Evolutionary conservation across 2,113 vertebrate genomes (phyloP).

Genomic region (Rhodinocichla rosea): DNA sequence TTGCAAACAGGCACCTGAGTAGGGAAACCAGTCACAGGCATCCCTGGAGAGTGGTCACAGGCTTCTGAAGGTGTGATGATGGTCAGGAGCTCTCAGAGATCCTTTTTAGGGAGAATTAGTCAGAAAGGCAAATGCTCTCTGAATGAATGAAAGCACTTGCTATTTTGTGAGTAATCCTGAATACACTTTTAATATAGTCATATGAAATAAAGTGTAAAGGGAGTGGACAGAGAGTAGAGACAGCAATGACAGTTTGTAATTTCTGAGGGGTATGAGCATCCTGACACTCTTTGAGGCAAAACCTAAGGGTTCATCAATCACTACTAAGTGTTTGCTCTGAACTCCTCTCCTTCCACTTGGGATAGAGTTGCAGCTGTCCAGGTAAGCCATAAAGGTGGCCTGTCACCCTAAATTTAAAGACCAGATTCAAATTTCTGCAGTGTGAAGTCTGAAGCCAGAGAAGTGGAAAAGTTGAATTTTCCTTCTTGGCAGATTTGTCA

Average conservation of each 20-base stretch:
- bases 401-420: background rate
- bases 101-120: background rate
- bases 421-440: background rate
- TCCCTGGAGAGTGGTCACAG: background rate
- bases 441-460: background rate
- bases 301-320: background rate
- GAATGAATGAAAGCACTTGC: background rate
- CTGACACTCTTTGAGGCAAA: background rate
- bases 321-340: background rate
- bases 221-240: background rate
- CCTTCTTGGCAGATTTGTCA: background rate
- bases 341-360: background rate
- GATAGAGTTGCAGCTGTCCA: background rate
- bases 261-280: background rate
- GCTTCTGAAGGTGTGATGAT: background rate
- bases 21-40: background rate
- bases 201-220: background rate
- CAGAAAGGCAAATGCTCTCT: background rate
- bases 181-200: background rate
- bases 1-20: rapidly evolving
- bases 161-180: background rate
- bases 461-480: background rate
- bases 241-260: background rate
- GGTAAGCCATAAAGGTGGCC: background rate
- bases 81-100: background rate